These are phyloP conservation scores for Propithecus perrieri DNA, from an alignment of 2,797 vertebrate genomes.

Conservation along the genomic window DNA sequence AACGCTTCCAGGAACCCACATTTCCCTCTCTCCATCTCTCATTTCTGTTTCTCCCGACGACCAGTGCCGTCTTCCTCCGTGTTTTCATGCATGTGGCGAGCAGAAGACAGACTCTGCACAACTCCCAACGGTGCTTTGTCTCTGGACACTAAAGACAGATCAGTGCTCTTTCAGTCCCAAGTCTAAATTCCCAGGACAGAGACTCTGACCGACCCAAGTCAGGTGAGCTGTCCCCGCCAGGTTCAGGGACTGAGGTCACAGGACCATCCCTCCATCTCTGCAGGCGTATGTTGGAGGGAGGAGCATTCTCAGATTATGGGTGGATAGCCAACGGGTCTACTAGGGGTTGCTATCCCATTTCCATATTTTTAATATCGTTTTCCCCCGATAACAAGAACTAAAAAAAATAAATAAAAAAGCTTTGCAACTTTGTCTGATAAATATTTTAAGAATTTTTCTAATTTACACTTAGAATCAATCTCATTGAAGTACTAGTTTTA, in stretches of 20 bases:
- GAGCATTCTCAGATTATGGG: background rate
- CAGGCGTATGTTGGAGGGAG: background rate
- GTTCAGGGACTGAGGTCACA: background rate
- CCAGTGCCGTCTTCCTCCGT: background rate
- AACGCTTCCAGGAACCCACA: accelerated
- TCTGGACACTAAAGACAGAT: background rate
- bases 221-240: background rate
- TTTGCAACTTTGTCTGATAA: background rate
- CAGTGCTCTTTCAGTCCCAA: background rate
- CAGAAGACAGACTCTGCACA: background rate
- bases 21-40: background rate
- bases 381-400: background rate
- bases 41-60: background rate
- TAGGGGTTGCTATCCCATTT: background rate
- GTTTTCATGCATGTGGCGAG: background rate
- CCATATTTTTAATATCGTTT: background rate
- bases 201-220: background rate
- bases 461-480: background rate
- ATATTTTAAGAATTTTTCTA: background rate
- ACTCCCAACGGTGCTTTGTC: background rate
- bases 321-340: background rate
- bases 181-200: background rate
- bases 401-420: background rate
- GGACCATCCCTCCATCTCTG: background rate
- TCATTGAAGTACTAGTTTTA: background rate